Evolutionary conservation across 1,140 invertebrate genomes (phyloP).

Genomic region (Cotesia vestalis): DNA sequence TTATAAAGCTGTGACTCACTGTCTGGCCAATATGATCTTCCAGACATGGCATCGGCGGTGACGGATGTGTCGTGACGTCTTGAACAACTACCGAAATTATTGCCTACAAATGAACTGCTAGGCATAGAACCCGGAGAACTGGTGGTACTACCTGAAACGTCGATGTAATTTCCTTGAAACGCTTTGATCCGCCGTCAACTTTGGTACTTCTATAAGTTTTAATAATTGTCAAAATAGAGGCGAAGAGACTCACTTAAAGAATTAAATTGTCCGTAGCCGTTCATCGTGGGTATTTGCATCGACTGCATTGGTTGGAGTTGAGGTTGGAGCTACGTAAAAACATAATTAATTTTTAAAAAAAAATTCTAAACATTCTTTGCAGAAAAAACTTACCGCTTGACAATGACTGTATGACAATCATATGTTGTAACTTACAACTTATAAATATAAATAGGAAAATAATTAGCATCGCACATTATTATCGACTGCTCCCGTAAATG

Average conservation of each 20-base stretch:
- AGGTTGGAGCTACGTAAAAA: slow-evolving; percentile 52
- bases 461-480: no score
- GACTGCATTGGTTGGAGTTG: slow-evolving; percentile 63
- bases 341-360: neutral
- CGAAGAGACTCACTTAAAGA: slow-evolving; percentile 57
- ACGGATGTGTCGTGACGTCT: slow-evolving; percentile 54
- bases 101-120: slow-evolving; percentile 49
- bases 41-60: slow-evolving; percentile 49
- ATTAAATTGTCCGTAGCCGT: slow-evolving; percentile 63
- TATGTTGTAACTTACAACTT: no score
- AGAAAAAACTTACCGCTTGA: slow-evolving; percentile 49
- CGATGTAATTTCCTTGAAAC: slow-evolving; percentile 63
- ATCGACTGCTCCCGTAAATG: no score
- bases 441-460: no score
- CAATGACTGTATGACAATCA: slow-evolving; percentile 56
- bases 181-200: slow-evolving; percentile 57
- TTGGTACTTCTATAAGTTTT: slow-evolving; percentile 30
- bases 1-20: slow-evolving; percentile 47
- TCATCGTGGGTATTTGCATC: slow-evolving; percentile 64
- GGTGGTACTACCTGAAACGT: slow-evolving; percentile 59
- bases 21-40: slow-evolving; percentile 57
- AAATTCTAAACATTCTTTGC: neutral
- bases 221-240: neutral
- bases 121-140: slow-evolving; percentile 55
- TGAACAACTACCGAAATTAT: slow-evolving; percentile 50